Base-by-base conservation (phyloP, 2,113 vertebrate genomes). In the Corydoras maculifer region DNA sequence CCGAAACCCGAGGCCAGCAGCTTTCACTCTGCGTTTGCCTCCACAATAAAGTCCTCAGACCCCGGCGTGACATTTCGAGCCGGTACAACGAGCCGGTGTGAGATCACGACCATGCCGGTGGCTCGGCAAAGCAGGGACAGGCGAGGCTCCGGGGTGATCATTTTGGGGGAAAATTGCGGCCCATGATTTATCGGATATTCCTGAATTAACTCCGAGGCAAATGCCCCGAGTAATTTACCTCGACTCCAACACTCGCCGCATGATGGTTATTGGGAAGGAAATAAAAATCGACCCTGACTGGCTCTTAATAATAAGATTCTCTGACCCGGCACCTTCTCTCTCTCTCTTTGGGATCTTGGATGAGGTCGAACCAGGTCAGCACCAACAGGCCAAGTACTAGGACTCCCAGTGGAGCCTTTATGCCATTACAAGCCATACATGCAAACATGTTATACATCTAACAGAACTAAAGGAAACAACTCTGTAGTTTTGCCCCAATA, bases 1-100 rank as follows among this genome's bases (percentile, higher is more conserved):
- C 14, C 54, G 63, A 15, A 18, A 49, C 51, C 68, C 60, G n/a
- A 10, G 32, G 48, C 60, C 65, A 54, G 30, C 65, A 65, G 65
- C 12, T 62, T 67, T 70, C 71, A 66, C 15, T 53, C 66, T 70
- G 62, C 14, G n/a, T 65, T 77, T 70, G 32, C 51, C 32, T 67
- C 29, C 25, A 48, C 62, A 69, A 64, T 62, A n/a, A 73, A 75
- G 48, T 65, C 18, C 14, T 7, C 12, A 14, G 9, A 53, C 48
- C 29, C 8, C 51, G 13, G 43, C 5, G 5, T 29, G 64, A 15
- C n/a, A 29, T 10, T 29, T 72, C 9, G 18, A 30, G 25, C 48
- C n/a, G 35, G 4, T 12, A 9, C 35, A 54, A 54, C 8, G 35
- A 13, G 50, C 13, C 25, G 18, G 43, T 10, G 49, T 9, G 43